phyloP scores from a whole-genome alignment of 1,140 invertebrate species.

The Heliothis subflexa region DNA sequence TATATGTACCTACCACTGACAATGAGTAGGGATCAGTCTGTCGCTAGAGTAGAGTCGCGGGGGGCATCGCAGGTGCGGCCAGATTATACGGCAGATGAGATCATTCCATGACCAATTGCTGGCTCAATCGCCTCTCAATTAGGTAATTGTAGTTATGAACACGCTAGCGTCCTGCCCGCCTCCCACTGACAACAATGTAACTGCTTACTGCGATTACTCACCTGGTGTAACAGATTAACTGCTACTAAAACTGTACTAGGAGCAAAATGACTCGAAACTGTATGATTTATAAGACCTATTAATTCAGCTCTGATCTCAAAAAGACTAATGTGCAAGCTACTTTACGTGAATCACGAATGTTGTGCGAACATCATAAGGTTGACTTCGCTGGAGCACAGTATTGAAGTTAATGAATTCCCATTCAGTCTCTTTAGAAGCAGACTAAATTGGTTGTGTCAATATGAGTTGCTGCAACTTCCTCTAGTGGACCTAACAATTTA shows the following conservation, averaged over 20 bases:
- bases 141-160: slow-evolving; percentile 59
- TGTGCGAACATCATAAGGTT: no score
- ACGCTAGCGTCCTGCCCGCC: slow-evolving; percentile 45
- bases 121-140: slow-evolving; percentile 60
- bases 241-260: slow-evolving; percentile 32
- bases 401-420: no score
- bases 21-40: background rate
- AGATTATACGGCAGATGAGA: slow-evolving; percentile 64
- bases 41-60: background rate
- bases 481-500: no score
- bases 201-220: slow-evolving; percentile 49
- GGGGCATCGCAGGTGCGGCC: slow-evolving; percentile 49
- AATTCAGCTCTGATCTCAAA: no score
- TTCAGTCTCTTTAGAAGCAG: no score
- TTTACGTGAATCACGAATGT: no score
- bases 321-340: no score
- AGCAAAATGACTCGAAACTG: background rate
- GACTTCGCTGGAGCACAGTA: no score
- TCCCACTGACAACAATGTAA: slow-evolving; percentile 46
- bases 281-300: background rate
- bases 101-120: slow-evolving; percentile 62
- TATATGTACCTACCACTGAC: background rate
- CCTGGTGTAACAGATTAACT: slow-evolving; percentile 44
- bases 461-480: no score
- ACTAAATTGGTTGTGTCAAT: no score